Base-by-base conservation (phyloP, 2,797 vertebrate genomes). In the Poeciliopsis turneri region DNA sequence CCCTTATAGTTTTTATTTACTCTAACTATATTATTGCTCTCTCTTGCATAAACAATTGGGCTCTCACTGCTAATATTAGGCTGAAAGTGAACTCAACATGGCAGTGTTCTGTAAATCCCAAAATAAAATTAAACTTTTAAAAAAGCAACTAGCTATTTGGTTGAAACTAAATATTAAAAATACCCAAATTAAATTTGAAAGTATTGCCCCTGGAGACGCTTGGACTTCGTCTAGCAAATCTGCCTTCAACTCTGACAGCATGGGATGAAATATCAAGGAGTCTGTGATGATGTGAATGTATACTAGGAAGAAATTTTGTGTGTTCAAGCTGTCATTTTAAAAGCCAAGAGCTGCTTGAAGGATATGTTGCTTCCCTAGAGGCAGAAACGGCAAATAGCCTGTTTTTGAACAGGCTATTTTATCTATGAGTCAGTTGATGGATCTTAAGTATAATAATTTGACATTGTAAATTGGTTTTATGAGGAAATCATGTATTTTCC, bases 311-410 rank as follows among this genome's bases (percentile, higher is more conserved):
- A 55, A 66, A 8, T 70, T 74, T 59, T 59, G 20, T 25, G 25
- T 74, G 75, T 69, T 76, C 30, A 76, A 85, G 77, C 64, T 77
- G 78, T 53, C 51, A 23, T 78, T 78, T 57, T 78, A 30, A 75
- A 75, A 80, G 72, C 25, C 59, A 71, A 39, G 45, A 45, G 69
- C 71, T 70, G 74, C 49, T 74, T 78, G 68, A 79, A 75, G 45
- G 18, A 10, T 72, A 0, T 43, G 74, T 68, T 49, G 59, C 64
- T 25, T 57, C 82, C 76, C 77, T 55, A 71, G 20, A 76, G 41
- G 45, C 30, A 45, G 6, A 16, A 49, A 64, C 43, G 30, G 23
- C 13, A n/a, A 68, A 78, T n/a, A n/a, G n/a, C n/a, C 3, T 36
- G 16, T 36, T 28, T 18, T 9, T 64, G 59, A 64, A 20, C 9